phyloP scores from a whole-genome alignment of 2,113 vertebrate genomes.

The Numenius arquata region DNA sequence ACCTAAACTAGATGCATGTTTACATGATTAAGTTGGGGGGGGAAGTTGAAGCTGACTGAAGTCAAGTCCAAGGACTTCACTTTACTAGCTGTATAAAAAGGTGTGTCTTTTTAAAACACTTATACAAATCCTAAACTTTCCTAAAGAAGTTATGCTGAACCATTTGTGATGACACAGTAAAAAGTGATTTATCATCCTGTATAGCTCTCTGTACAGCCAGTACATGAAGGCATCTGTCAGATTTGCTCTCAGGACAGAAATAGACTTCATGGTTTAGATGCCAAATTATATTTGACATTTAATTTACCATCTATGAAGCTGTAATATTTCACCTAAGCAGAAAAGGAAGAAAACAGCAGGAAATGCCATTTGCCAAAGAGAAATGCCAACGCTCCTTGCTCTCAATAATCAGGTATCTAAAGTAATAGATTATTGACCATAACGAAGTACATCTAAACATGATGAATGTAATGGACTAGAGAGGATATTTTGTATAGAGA shows the following conservation, averaged over 20 bases:
- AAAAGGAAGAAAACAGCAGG: constrained; percentile 19
- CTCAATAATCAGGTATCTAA: constrained; percentile 3
- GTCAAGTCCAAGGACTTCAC: not conserved
- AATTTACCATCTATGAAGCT: constrained; percentile 60
- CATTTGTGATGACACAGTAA: not conserved
- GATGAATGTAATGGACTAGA: not conserved
- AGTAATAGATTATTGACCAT: constrained; percentile 21
- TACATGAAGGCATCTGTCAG: constrained; percentile 43
- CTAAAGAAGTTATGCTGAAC: not conserved
- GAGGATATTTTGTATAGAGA: not conserved
- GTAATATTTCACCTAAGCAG: constrained; percentile 12
- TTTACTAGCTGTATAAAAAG: not conserved
- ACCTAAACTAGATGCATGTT: not conserved
- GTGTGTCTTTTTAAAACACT: not conserved
- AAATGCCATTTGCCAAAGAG: constrained; percentile 23
- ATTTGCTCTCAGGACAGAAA: constrained; percentile 50
- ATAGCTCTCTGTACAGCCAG: not conserved
- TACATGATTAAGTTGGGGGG: not conserved
- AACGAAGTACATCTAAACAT: not conserved
- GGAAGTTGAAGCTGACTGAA: not conserved
- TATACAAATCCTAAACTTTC: not conserved
- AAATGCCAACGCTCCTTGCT: not conserved
- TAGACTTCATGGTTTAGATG: constrained; percentile 31
- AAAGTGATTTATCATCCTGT: constrained; percentile 36
- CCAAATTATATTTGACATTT: constrained; percentile 68